Evolutionary conservation across 2,797 vertebrate genomes (phyloP).

Genomic region (Bradypodion ventrale): DNA sequence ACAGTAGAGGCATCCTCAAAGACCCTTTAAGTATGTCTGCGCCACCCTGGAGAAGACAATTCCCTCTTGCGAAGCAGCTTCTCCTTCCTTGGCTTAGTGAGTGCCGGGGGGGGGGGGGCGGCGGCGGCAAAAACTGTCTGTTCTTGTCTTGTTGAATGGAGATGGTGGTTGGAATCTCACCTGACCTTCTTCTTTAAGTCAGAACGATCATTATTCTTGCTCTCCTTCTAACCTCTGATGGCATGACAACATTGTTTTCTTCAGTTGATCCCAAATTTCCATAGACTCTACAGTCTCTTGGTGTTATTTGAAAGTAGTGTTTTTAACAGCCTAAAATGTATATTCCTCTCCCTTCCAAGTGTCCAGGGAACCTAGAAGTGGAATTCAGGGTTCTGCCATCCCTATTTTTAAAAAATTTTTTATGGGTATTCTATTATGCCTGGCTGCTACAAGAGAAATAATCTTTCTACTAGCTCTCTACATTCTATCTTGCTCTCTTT

Average conservation of each 20-base stretch:
- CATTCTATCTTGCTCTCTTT: background rate
- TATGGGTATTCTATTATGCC: background rate
- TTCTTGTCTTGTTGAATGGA: background rate
- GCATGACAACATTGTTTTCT: background rate
- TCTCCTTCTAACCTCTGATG: background rate
- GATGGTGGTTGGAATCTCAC: background rate
- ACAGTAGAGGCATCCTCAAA: background rate
- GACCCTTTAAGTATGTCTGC: background rate
- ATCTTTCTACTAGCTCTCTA: background rate
- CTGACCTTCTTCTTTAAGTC: background rate
- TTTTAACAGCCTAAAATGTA: background rate
- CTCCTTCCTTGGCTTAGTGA: slow-evolving; percentile 30
- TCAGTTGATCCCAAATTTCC: background rate
- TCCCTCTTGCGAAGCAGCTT: background rate
- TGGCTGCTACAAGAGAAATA: background rate
- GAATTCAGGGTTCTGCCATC: background rate
- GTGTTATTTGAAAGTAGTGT: background rate
- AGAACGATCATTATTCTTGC: background rate
- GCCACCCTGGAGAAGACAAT: background rate
- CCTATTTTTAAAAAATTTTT: background rate
- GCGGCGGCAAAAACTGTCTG: background rate
- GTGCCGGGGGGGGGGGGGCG: background rate
- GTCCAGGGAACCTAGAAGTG: background rate
- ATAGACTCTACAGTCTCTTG: background rate
- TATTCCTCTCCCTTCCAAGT: background rate